Evolutionary conservation across 2,888 invertebrate species (phyloP).

Genomic region (Hirtodrosophila cameraria): DNA sequence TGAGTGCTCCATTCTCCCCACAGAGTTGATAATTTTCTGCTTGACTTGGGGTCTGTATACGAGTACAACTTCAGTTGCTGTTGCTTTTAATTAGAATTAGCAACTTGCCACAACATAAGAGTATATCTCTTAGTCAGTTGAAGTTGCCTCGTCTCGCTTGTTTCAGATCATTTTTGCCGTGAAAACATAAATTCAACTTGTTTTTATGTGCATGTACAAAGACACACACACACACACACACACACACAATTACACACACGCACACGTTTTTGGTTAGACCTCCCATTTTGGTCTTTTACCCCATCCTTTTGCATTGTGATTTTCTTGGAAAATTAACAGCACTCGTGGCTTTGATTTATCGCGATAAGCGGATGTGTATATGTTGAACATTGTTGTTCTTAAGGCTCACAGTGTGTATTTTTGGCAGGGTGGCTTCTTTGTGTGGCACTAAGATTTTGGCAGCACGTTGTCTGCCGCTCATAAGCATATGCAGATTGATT

Average conservation of each 20-base stretch:
- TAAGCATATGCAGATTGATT: conserved; percentile 68
- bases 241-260: conserved; percentile 13
- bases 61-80: conserved; percentile 51
- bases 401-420: conserved; percentile 24
- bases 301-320: conserved; percentile 32
- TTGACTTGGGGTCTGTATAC: conserved; percentile 41
- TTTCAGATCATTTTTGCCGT: conserved; percentile 68
- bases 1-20: conserved; percentile 33
- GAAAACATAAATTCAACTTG: conserved; percentile 76
- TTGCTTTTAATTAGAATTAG: conserved; percentile 77
- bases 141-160: conserved; percentile 18
- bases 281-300: conserved; percentile 37
- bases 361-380: conserved; percentile 67
- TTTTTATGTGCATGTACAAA: conserved; percentile 40
- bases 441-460: conserved; percentile 32
- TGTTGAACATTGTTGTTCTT: conserved; percentile 42
- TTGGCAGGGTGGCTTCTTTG: not conserved
- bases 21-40: conserved; percentile 69
- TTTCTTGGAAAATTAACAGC: conserved; percentile 78
- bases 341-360: conserved; percentile 79
- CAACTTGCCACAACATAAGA: conserved; percentile 57
- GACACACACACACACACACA: conserved; percentile 12
- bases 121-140: no score
- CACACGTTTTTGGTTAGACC: conserved; percentile 40
- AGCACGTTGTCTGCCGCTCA: conserved; percentile 36